A percentile compares a stretch with the other conserved stretches of the same genome.
phyloP scores from a whole-genome alignment of 1,140 invertebrate genomes.

The Drosophila sechellia region DNA sequence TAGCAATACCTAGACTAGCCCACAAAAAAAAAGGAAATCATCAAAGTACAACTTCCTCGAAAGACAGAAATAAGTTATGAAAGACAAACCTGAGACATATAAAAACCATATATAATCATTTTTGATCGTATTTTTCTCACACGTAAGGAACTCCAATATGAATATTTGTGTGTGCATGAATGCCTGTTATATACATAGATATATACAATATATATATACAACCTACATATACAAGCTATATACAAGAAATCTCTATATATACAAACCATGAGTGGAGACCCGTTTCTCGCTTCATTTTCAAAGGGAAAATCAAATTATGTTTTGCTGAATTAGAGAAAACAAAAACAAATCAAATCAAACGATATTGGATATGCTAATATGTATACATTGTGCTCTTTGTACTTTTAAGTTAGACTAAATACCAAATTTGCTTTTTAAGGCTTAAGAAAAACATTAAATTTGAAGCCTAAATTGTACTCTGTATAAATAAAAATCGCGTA shows the following conservation, averaged over 20 bases:
- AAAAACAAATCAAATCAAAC: slow-evolving; percentile 24
- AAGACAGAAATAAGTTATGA: slow-evolving; percentile 54
- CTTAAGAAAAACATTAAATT: slow-evolving; percentile 35
- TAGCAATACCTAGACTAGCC: slow-evolving; percentile 46
- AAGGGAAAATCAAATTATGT: slow-evolving; percentile 42
- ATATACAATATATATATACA: slow-evolving; percentile 54
- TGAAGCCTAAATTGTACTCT: slow-evolving; percentile 9
- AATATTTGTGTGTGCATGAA: slow-evolving; percentile 54
- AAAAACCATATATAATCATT: slow-evolving; percentile 49
- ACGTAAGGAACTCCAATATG: slow-evolving; percentile 60
- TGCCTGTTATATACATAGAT: slow-evolving; percentile 65
- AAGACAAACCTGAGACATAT: slow-evolving; percentile 68
- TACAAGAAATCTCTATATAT: slow-evolving; percentile 52
- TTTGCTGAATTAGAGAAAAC: slow-evolving; percentile 39
- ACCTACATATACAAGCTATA: slow-evolving; percentile 27
- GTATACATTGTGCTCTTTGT: slow-evolving; percentile 61
- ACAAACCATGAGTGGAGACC: slow-evolving; percentile 40
- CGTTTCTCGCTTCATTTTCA: slow-evolving; percentile 49
- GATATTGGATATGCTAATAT: slow-evolving; percentile 16
- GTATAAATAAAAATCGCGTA: slow-evolving; percentile 20
- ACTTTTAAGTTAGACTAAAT: slow-evolving; percentile 57
- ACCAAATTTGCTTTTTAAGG: slow-evolving; percentile 53
- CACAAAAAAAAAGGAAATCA: slow-evolving; percentile 38
- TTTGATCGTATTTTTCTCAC: slow-evolving; percentile 62
- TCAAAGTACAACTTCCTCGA: slow-evolving; percentile 64